phyloP scores from a whole-genome alignment of 2,888 invertebrate genomes.

The Nomada flava region DNA sequence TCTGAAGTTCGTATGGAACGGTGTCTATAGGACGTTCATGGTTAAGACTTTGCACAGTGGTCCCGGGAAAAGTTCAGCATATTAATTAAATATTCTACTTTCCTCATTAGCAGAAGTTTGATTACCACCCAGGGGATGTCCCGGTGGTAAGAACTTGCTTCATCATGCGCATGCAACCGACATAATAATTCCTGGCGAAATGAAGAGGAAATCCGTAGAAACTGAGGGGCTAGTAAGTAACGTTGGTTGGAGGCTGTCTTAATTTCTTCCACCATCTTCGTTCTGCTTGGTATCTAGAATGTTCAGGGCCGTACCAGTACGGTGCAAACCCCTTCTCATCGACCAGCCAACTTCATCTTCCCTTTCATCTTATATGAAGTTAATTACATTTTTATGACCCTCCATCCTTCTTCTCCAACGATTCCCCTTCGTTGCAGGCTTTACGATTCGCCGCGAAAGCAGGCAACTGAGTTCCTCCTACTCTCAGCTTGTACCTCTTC shows the following conservation, averaged over 20 bases:
- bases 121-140: slow-evolving; percentile 46
- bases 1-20: background rate
- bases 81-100: slow-evolving; percentile 61
- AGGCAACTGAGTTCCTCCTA: slow-evolving; percentile 49
- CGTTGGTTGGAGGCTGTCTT: slow-evolving; percentile 62
- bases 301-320: slow-evolving; percentile 48
- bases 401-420: slow-evolving; percentile 67
- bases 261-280: slow-evolving; percentile 73
- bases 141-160: slow-evolving; percentile 50
- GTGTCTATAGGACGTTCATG: slow-evolving; percentile 7
- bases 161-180: slow-evolving; percentile 58
- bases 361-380: slow-evolving; percentile 78
- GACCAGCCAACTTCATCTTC: slow-evolving; percentile 59
- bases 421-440: slow-evolving; percentile 38
- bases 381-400: slow-evolving; percentile 79
- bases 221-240: slow-evolving; percentile 62
- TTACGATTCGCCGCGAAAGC: slow-evolving; percentile 57
- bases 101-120: slow-evolving; percentile 65
- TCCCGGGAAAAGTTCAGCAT: slow-evolving; percentile 18
- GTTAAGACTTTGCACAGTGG: background rate
- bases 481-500: background rate
- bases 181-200: slow-evolving; percentile 65
- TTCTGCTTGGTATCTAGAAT: slow-evolving; percentile 45
- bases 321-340: slow-evolving; percentile 3
- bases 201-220: slow-evolving; percentile 64